phyloP scores from a whole-genome alignment of 2,888 invertebrate genomes.

The Lacanobia wlatinum region DNA sequence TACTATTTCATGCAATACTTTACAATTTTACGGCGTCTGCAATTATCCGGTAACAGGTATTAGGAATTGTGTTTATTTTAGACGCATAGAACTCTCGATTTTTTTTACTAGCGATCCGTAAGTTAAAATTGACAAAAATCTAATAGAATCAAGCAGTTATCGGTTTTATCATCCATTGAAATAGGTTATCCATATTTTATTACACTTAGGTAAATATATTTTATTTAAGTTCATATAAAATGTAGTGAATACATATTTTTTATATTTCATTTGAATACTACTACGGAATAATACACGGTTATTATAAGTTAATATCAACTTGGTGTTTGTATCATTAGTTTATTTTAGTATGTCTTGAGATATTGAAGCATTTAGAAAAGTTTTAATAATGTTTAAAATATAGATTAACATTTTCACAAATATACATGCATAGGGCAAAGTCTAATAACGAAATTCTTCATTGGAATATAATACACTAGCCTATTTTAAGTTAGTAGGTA shows the following conservation, averaged over 20 bases:
- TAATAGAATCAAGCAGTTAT: background rate
- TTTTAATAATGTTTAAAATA: background rate
- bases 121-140: background rate
- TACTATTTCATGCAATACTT: no score
- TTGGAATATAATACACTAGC: background rate
- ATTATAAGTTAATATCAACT: background rate
- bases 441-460: background rate
- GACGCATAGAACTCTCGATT: no score
- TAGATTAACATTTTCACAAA: background rate
- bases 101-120: background rate
- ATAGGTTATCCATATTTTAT: background rate
- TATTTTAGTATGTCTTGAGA: background rate
- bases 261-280: background rate
- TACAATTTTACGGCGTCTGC: no score
- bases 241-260: background rate
- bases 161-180: background rate
- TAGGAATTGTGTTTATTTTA: no score
- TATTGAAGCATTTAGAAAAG: background rate
- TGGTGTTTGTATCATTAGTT: constrained; percentile 4
- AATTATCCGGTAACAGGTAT: no score
- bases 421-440: background rate
- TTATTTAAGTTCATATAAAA: constrained; percentile 5
- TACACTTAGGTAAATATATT: background rate
- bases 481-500: background rate
- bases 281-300: background rate